Conservation (phyloP, 64 coral and sea anemone genomes). For the Hydrozoanthus tunicans region DNA sequence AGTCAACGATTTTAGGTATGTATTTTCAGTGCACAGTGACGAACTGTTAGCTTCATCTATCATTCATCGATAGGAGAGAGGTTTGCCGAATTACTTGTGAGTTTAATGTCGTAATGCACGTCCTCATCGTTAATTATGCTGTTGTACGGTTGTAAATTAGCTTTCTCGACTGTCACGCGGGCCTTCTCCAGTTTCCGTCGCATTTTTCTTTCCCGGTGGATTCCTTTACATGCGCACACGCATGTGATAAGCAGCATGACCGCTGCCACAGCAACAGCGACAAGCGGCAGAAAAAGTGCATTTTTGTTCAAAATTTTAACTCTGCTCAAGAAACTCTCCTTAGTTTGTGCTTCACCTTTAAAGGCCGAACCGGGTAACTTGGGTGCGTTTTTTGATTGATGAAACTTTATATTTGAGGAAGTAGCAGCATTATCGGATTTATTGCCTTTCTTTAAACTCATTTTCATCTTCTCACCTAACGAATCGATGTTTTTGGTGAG, state of each 20-base stretch:
- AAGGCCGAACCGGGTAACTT: not conserved
- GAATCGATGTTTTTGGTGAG: not conserved
- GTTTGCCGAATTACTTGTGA: no score
- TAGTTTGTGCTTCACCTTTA: not conserved
- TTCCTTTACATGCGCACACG: constrained; percentile 13
- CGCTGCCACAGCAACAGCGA: not conserved
- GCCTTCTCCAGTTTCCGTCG: not conserved
- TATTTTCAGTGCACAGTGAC: no score
- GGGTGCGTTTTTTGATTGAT: not conserved
- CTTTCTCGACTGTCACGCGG: not conserved
- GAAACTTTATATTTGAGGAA: not conserved
- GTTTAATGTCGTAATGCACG: constrained; percentile 3
- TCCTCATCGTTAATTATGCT: not conserved
- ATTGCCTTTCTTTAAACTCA: not conserved
- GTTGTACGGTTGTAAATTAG: not conserved
- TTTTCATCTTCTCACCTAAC: not conserved
- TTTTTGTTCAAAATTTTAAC: not conserved
- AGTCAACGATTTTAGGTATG: no score
- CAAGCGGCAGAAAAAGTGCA: constrained; percentile 25
- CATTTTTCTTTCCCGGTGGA: not conserved
- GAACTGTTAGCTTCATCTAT: no score
- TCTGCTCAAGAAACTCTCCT: not conserved
- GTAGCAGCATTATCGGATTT: not conserved
- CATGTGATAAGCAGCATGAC: constrained; percentile 38
- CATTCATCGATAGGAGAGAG: no score